A percentile compares a stretch with the other conserved stretches of the same genome.
Evolutionary conservation across 1,140 invertebrate species (phyloP).

Genomic region (Metaphire vulgaris): DNA sequence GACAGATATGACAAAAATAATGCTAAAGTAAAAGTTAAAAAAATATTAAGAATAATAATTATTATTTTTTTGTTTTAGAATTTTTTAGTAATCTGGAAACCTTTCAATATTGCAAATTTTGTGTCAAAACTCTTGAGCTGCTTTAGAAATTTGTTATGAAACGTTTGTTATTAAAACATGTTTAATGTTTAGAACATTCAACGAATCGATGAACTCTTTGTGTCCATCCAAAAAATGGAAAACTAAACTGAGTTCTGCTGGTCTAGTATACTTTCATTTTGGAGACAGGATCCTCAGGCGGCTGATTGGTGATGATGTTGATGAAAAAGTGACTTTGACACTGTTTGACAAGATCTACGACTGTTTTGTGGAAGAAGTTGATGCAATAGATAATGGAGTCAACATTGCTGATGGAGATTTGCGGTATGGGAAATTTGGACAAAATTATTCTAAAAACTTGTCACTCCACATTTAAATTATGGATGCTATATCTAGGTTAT

Average conservation of each 20-base stretch:
- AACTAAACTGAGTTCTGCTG: conserved; percentile 85
- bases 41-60: no score
- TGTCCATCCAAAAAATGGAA: conserved; percentile 55
- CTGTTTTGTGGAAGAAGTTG: conserved; percentile 84
- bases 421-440: no score
- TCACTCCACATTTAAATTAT: no score
- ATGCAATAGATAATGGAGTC: conserved; percentile 93
- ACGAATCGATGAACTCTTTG: conserved; percentile 60
- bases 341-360: conserved; percentile 83
- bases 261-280: conserved; percentile 85
- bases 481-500: no score
- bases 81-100: no score
- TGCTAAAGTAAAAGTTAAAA: no score
- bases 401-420: conserved; percentile 63
- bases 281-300: conserved; percentile 69
- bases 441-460: no score
- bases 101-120: no score
- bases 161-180: no score
- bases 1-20: no score
- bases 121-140: no score
- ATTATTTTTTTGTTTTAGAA: no score
- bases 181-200: conserved; percentile 61
- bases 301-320: conserved; percentile 39
- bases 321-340: conserved; percentile 42
- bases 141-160: conserved; percentile 21